Percentiles rank a stretch among this genome's conserved stretches.
These are phyloP conservation scores for Conomelus anceps DNA, from an alignment of 2,888 invertebrate species.

Conservation along the genomic window DNA sequence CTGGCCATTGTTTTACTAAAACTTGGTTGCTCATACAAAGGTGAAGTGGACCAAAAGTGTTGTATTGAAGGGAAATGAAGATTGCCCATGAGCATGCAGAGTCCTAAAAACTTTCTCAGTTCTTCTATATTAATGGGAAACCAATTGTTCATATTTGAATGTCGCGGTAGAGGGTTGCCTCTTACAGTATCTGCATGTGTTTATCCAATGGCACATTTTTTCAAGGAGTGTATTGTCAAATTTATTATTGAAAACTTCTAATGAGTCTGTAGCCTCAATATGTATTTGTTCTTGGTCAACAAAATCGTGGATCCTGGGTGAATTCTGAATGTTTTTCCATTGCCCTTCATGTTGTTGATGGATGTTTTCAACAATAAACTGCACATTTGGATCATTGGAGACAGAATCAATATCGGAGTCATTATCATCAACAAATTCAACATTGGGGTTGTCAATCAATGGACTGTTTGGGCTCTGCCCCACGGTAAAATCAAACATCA, in stretches of 20 bases:
- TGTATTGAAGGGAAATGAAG: background rate
- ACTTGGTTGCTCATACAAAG: slow-evolving; percentile 8
- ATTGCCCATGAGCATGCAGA: slow-evolving; percentile 17
- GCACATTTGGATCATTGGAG: too few species aligned
- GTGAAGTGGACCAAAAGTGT: background rate
- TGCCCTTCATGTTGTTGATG: too few species aligned
- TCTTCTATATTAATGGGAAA: background rate
- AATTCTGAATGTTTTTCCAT: background rate
- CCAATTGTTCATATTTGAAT: slow-evolving; percentile 8
- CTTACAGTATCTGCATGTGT: background rate
- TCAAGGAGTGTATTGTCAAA: background rate
- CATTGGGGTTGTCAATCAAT: too few species aligned
- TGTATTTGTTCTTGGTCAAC: background rate
- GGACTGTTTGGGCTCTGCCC: too few species aligned
- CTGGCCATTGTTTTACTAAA: slow-evolving; percentile 15
- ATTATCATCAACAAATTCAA: too few species aligned
- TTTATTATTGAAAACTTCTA: background rate
- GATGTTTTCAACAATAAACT: too few species aligned
- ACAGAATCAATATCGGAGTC: too few species aligned
- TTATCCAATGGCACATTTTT: background rate
- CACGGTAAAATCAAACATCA: too few species aligned
- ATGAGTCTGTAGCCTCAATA: background rate
- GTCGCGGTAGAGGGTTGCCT: background rate
- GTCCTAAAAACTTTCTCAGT: slow-evolving; percentile 9
- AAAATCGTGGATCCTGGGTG: slow-evolving; percentile 1